Evolutionary conservation across 2,113 vertebrate species (phyloP), one percentile per base, ranked within the genome.

Genomic region (Cynopterus brachyotis): DNA sequence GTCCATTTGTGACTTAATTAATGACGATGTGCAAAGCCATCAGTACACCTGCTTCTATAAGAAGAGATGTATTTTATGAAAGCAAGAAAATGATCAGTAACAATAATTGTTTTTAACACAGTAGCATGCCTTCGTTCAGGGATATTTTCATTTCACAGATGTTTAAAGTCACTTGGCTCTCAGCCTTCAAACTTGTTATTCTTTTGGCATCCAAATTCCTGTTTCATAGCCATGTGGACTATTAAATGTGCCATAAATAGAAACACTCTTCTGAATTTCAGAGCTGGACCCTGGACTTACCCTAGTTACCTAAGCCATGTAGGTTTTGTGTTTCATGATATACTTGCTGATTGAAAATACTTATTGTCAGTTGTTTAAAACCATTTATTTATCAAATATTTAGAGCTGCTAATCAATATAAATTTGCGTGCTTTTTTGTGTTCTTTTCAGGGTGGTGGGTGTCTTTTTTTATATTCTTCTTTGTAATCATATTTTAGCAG

Each of bases 101-200:
- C 40, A 50, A 22, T n/a, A 47, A 75, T 37, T 57, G 20, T 93
- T 91, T 83, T 89, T 37, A 78, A 32, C 69, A 88, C 28, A 93
- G 81, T 26, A 55, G 42, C 59, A 5, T 50, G 55, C 47, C 85
- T 88, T 22, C 35, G 30, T 86, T 37, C 5, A 78, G 57, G 76
- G 16, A 66, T 66, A 69, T 86, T 94, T 93, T 92, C 90, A 92
- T 53, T 95, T 85, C 92, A 81, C 82, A 89, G 89, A 96, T 90
- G 80, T 92, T 84, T 94, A 59, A 80, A 92, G 60, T 95, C 83
- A 82, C 62, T 89, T 32, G 59, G 69, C 11, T 0, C 62, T 95
- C 19, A 82, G 79, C 45, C 80, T 83, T 32, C 55, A 80, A 53
- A 80, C 40, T 94, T 85, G 40, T 32, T 82, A 90, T 88, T 94